Percentiles rank a stretch among this genome's conserved stretches.
phyloP scores from a whole-genome alignment of 1,140 invertebrate genomes.

The Mesaphorura yosii region DNA sequence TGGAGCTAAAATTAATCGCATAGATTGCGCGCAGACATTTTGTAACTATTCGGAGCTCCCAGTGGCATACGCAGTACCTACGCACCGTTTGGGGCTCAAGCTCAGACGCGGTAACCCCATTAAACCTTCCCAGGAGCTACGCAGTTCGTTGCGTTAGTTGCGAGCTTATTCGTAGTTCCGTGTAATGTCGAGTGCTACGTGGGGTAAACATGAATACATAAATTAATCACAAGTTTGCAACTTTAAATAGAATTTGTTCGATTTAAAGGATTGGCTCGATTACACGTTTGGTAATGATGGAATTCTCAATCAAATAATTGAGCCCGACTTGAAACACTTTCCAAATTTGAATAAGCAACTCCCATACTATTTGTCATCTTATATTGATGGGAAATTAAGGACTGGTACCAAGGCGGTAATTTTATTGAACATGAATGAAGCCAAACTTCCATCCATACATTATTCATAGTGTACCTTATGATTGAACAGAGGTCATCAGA shows the following conservation, averaged over 20 bases:
- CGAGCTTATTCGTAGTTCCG: no score
- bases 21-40: no score
- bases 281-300: conserved; percentile 95
- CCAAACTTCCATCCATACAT: background rate
- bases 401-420: conserved; percentile 95
- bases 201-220: no score
- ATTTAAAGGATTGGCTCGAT: conserved; percentile 95
- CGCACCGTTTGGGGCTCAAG: no score
- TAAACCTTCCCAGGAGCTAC: no score
- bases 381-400: conserved; percentile 98
- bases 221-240: no score
- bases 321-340: conserved; percentile 97
- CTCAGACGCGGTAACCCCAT: no score
- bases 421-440: background rate
- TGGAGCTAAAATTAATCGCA: no score
- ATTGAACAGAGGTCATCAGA: conserved; percentile 86
- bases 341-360: conserved; percentile 95
- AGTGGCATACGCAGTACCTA: no score
- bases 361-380: conserved; percentile 97
- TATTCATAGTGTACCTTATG: conserved; percentile 15
- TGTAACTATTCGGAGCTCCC: no score
- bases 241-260: conserved; percentile 86
- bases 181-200: no score
- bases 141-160: no score
- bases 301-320: conserved; percentile 92